Base-by-base conservation (phyloP, 2,113 vertebrate genomes). In the Pao palembangensis region DNA sequence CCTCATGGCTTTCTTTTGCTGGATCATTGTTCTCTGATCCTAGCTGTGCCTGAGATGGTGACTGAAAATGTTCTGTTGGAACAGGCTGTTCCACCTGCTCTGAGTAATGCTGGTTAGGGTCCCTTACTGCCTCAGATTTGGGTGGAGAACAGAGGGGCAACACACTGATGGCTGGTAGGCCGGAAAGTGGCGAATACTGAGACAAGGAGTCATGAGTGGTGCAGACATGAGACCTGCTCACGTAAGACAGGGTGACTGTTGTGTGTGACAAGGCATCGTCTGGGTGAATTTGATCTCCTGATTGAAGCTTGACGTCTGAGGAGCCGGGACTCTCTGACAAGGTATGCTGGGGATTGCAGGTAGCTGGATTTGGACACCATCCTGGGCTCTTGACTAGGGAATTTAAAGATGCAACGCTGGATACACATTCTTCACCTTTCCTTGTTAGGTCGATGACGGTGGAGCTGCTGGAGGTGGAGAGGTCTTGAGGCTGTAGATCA, bases 161-260 rank as follows among this genome's bases (percentile, higher is more conserved):
- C 34, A 71, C 88, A 64, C 81, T 67, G 44, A 91, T 56, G 13
- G 90, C 69, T 0, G 84, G 85, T 16, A 88, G 76, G 4, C 67
- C 65, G 18, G 70, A 85, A n/a, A 87, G 61, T 42, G 86, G 71
- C 0, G 80, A 76, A 60, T 68, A 82, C 20, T 63, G 74, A 16
- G 88, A 79, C 19, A 83, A 54, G 15, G 87, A 63, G 69, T 87
- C 75, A 2, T 69, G 80, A 34, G 69, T 14, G 56, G 90, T 72
- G 65, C 89, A 90, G 55, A 91, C 82, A 34, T 66, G 88, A 83
- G 91, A 91, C 72, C 88, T 73, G 89, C 85, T 92, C 79, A 92
- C 85, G 44, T 92, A 92, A 7, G 91, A 92, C 8, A 92, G 86
- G 6, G 91, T 92, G 73, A 92, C 90, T 6, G 91, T 91, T 21